Percentiles rank a stretch among this genome's conserved stretches.
Conservation (phyloP, 1,140 invertebrate genomes). For the Temnothorax curvispinosus region DNA sequence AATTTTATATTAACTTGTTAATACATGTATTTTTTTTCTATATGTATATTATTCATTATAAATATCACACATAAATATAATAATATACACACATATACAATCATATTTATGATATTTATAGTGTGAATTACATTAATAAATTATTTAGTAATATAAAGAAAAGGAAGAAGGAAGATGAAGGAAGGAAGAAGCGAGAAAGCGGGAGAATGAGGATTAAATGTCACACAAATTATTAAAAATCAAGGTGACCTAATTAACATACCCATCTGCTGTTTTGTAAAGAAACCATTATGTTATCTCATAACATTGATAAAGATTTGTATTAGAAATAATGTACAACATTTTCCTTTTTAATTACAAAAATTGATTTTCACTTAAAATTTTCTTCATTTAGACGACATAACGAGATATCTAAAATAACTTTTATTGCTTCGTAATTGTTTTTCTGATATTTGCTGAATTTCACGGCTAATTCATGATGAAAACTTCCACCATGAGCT, state of each 20-base stretch:
- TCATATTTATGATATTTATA: too few relatives aligned
- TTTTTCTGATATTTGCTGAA: neutral
- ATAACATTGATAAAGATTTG: conserved; percentile 3
- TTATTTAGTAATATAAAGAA: too few relatives aligned
- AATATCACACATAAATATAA: too few relatives aligned
- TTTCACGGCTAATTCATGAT: neutral
- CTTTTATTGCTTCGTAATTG: conserved; percentile 21
- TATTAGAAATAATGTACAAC: neutral
- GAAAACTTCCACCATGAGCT: neutral
- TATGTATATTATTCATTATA: too few relatives aligned
- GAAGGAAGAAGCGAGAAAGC: neutral
- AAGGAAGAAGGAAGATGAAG: too few relatives aligned
- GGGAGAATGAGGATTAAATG: neutral
- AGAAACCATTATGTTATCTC: neutral
- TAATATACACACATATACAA: too few relatives aligned
- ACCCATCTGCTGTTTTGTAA: neutral
- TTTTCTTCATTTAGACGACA: conserved; percentile 5
- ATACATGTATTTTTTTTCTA: too few relatives aligned
- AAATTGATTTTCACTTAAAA: conserved; percentile 4
- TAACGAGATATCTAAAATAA: neutral
- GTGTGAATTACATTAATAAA: too few relatives aligned
- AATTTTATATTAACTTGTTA: too few relatives aligned
- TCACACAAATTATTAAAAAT: neutral
- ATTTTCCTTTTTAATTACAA: conserved; percentile 1
- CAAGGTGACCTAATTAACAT: neutral